phyloP scores from a whole-genome alignment of 2,888 invertebrate genomes.

The Homarus gammarus region DNA sequence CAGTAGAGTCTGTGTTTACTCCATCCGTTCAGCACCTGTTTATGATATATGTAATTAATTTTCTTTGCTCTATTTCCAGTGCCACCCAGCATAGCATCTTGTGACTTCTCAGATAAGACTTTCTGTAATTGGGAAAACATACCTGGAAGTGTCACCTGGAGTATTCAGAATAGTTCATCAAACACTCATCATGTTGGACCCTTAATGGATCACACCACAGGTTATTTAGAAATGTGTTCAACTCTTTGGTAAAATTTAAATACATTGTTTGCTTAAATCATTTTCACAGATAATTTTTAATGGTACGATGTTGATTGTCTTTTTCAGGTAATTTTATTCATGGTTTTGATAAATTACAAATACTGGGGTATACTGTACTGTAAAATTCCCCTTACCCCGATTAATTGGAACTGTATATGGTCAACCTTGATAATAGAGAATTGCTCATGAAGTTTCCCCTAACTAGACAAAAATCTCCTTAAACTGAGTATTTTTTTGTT shows the following conservation, averaged over 20 bases:
- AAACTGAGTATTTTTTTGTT: too few species aligned
- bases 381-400: too few species aligned
- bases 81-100: slow-evolving; percentile 1
- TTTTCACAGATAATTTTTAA: background rate
- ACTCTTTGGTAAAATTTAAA: background rate
- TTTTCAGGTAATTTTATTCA: too few species aligned
- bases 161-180: background rate
- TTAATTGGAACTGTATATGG: too few species aligned
- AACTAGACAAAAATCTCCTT: too few species aligned
- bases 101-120: slow-evolving; percentile 39
- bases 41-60: background rate
- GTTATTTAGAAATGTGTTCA: background rate
- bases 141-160: slow-evolving; percentile 17
- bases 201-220: slow-evolving; percentile 52
- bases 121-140: slow-evolving; percentile 37
- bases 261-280: background rate
- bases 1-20: too few species aligned
- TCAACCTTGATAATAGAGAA: too few species aligned
- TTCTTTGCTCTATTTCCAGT: slow-evolving; percentile 10
- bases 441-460: too few species aligned
- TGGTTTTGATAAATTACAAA: too few species aligned
- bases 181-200: slow-evolving; percentile 57
- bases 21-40: too few species aligned
- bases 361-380: too few species aligned
- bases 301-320: too few species aligned